Conservation (phyloP, 2,797 vertebrate species). For the Steatocranus sp. region DNA sequence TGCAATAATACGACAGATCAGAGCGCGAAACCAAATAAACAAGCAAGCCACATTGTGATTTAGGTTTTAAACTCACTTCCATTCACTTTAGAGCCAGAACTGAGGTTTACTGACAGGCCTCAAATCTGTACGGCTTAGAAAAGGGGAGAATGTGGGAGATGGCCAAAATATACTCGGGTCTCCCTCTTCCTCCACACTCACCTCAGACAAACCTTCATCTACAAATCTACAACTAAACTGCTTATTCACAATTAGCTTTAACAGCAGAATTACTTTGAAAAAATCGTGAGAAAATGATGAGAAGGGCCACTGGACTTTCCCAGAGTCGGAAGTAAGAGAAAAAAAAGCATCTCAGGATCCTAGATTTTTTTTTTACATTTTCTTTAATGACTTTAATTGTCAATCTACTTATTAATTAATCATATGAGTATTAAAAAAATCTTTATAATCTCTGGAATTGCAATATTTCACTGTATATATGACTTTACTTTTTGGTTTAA, state of each 20-base stretch:
- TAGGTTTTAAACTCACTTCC: slow-evolving; percentile 35
- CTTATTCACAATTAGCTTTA: accelerated
- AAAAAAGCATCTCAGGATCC: background rate
- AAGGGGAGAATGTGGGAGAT: slow-evolving; percentile 27
- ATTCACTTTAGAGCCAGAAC: slow-evolving; percentile 5
- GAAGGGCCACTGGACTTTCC: background rate
- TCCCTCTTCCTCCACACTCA: slow-evolving; percentile 27
- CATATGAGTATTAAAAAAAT: background rate
- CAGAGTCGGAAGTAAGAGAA: accelerated
- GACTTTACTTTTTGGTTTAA: background rate
- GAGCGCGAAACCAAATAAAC: slow-evolving; percentile 61
- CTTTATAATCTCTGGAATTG: background rate
- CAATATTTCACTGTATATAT: background rate
- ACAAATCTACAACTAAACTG: background rate
- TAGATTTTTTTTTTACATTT: background rate
- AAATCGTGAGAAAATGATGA: background rate
- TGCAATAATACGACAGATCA: slow-evolving; percentile 37
- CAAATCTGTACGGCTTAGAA: slow-evolving; percentile 38
- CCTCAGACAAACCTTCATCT: slow-evolving; percentile 13
- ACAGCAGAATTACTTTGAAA: background rate
- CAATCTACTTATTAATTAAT: background rate
- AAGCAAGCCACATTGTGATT: slow-evolving; percentile 52
- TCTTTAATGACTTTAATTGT: background rate
- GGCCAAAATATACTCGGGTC: slow-evolving; percentile 56
- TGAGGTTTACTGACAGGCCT: slow-evolving; percentile 41